These are phyloP conservation scores for Hemaris fuciformis DNA, from an alignment of 2,888 invertebrate genomes.

Conservation along the genomic window DNA sequence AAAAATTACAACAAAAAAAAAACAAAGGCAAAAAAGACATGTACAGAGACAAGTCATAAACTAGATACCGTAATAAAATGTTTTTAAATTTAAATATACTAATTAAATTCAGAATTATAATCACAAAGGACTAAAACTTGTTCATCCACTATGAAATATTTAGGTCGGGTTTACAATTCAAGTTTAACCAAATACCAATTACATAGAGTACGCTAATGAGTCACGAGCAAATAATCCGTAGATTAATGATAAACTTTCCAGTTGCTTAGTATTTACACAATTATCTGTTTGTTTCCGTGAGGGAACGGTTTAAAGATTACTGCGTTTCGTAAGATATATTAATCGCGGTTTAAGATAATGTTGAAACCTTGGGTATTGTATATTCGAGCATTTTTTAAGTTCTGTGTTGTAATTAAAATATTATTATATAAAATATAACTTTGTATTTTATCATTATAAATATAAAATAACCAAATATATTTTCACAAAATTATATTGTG, in stretches of 20 bases:
- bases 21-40: too few species aligned
- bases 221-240: conserved; percentile 13
- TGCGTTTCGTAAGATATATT: not conserved
- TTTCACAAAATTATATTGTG: too few species aligned
- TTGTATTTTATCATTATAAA: too few species aligned
- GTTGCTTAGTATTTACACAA: conserved; percentile 9
- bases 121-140: not conserved
- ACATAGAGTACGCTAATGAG: conserved; percentile 11
- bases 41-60: not conserved
- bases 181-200: conserved; percentile 9
- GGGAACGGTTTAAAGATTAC: conserved; percentile 1
- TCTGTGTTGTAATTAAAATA: too few species aligned
- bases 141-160: conserved; percentile 21
- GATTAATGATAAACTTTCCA: conserved; percentile 13
- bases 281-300: conserved; percentile 5
- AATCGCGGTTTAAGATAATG: not conserved
- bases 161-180: not conserved
- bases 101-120: not conserved
- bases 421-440: too few species aligned
- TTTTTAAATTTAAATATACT: too few species aligned
- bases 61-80: too few species aligned
- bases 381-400: too few species aligned
- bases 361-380: too few species aligned
- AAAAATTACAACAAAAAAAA: too few species aligned
- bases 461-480: too few species aligned